Evolutionary conservation across 2,888 invertebrate species (phyloP).

Genomic region (Conops quadrifasciatus): DNA sequence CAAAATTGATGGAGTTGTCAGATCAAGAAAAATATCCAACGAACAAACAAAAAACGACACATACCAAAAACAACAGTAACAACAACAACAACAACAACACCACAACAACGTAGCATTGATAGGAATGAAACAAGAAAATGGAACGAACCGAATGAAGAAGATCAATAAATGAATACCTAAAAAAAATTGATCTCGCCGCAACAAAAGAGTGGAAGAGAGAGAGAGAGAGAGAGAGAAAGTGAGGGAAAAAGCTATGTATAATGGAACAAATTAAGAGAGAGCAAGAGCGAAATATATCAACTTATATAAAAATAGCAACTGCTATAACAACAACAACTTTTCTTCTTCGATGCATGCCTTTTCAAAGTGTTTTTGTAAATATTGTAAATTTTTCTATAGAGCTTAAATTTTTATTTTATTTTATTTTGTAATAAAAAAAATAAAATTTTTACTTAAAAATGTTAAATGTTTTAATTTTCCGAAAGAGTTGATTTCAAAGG

Average conservation of each 20-base stretch:
- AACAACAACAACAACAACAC: conserved; percentile 10
- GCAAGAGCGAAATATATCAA: not conserved
- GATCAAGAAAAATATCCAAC: not conserved
- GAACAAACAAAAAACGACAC: too few relatives aligned
- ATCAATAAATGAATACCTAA: not conserved
- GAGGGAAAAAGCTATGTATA: too few relatives aligned
- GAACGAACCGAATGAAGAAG: not conserved
- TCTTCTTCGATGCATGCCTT: not conserved
- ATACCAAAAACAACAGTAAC: conserved; percentile 46
- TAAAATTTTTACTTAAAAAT: not conserved
- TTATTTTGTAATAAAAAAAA: conserved; percentile 7
- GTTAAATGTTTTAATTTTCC: not conserved
- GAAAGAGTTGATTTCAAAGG: not conserved
- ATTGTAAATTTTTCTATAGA: not conserved
- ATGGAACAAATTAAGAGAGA: not conserved
- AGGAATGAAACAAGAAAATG: conserved; percentile 36
- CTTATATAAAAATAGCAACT: not conserved
- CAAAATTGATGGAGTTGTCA: conserved; percentile 58
- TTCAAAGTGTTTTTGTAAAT: not conserved
- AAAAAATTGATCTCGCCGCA: not conserved
- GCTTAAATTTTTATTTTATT: not conserved
- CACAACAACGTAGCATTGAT: conserved; percentile 7
- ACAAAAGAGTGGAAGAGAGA: too few relatives aligned
- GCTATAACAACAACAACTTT: not conserved
- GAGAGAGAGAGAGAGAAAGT: too few relatives aligned